Conservation (phyloP, 2,113 vertebrate genomes). For the Equus przewalskii region DNA sequence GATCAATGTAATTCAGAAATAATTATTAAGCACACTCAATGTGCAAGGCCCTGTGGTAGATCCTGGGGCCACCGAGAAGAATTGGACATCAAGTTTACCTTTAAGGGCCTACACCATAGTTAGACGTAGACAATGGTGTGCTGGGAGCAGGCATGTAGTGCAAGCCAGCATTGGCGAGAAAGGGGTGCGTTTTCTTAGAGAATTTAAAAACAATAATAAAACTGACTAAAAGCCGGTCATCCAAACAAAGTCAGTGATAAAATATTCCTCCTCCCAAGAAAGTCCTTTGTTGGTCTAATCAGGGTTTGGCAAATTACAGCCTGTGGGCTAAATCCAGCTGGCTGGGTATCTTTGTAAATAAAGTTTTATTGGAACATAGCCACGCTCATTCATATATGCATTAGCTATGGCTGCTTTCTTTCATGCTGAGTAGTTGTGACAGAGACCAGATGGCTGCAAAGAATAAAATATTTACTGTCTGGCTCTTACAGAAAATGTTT, state of each 20-base stretch:
- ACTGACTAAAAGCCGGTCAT: background rate
- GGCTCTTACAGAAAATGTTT: background rate
- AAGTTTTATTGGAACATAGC: constrained; percentile 61
- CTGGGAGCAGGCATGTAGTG: background rate
- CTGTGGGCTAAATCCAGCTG: background rate
- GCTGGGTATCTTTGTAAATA: constrained; percentile 57
- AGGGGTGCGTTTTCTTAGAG: background rate
- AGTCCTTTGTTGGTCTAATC: background rate
- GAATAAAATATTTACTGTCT: constrained; percentile 41
- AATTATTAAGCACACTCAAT: background rate
- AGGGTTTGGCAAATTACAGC: background rate
- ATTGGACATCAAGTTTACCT: rapidly evolving
- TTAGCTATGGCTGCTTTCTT: background rate
- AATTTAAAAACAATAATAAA: background rate
- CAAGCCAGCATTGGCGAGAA: background rate
- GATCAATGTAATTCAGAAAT: background rate
- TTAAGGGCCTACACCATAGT: no score
- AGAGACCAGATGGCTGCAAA: constrained; percentile 17
- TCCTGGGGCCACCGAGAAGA: background rate
- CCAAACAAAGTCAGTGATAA: constrained; percentile 36
- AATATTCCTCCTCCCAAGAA: background rate
- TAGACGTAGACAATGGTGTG: background rate
- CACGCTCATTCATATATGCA: background rate
- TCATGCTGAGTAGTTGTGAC: background rate
- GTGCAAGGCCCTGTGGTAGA: background rate